Evolutionary conservation across 2,113 vertebrate species (phyloP), one percentile per base, ranked within the genome.

Genomic region (Brienomyrus longianalis): DNA sequence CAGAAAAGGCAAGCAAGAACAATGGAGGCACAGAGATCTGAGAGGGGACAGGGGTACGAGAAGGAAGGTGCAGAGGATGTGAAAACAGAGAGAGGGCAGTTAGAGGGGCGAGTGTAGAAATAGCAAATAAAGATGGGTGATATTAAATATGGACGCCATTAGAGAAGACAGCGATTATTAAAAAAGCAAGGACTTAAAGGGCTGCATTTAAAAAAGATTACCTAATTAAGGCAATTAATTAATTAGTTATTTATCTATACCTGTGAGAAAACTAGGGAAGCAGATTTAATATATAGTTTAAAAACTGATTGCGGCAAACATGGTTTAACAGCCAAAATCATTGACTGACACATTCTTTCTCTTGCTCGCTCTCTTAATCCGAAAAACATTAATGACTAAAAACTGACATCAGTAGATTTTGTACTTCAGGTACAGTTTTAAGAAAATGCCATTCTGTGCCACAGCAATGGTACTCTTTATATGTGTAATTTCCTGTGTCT

Each of bases 1-100:
- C 95, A 96, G 95, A 95, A 97, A 50, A 96, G 95, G 7, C 95
- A 96, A 27, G 94, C 93, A 91, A 96, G 88, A 9, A 96, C 92
- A 43, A 96, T 39, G 0, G 94, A 92, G 83, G 95, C 96, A 77
- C 95, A 96, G 35, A 94, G 88, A 62, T 96, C 96, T 95, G 70
- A 88, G 19, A 91, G 83, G 87, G 13, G 9, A 47, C 27, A 17
- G 88, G 70, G 17, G 10, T 54, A 45, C 0, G 39, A 80, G 9
- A 77, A 23, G 11, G n/a, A 31, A 62, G 31, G 47, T 43, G 62
- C 3, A 31, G 27, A 54, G 27, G 27, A 43, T 51, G 50, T 56
- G 54, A 59, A 8, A 47, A 47, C 54, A 70, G 43, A 31, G 35
- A 83, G 23, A 47, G 15, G 47, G 15, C 5, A 10, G 11, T 35